Evolutionary conservation across 2,888 invertebrate species (phyloP).

Genomic region (Drosophila robusta): DNA sequence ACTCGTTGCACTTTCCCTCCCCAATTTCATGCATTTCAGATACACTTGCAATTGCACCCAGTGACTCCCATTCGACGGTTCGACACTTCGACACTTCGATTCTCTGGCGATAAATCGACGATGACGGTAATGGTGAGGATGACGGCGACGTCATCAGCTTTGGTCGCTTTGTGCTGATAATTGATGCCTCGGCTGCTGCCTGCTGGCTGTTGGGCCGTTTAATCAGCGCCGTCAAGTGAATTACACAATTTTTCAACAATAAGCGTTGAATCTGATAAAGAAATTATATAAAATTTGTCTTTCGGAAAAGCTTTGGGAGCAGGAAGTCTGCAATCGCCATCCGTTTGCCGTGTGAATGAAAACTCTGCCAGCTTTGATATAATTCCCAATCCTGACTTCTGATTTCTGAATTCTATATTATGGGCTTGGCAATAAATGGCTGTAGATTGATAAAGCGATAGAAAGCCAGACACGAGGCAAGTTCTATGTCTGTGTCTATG

Average conservation of each 20-base stretch:
- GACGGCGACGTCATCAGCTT: slow-evolving; percentile 47
- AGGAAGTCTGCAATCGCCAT: slow-evolving; percentile 73
- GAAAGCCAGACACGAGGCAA: slow-evolving; percentile 30
- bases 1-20: slow-evolving; percentile 67
- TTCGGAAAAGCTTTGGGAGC: slow-evolving; percentile 63
- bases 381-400: slow-evolving; percentile 30
- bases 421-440: slow-evolving; percentile 17
- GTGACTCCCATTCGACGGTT: slow-evolving; percentile 30
- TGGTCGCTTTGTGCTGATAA: slow-evolving; percentile 69
- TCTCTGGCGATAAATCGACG: slow-evolving; percentile 49
- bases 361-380: slow-evolving; percentile 28
- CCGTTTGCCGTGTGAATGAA: slow-evolving; percentile 66
- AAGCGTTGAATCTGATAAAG: slow-evolving; percentile 65
- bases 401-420: slow-evolving; percentile 20
- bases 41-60: slow-evolving; percentile 62
- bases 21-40: slow-evolving; percentile 60
- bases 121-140: slow-evolving; percentile 20
- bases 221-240: slow-evolving; percentile 65
- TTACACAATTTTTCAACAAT: slow-evolving; percentile 73
- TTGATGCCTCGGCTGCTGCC: slow-evolving; percentile 55
- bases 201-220: slow-evolving; percentile 29
- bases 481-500: neutral
- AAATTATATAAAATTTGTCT: slow-evolving; percentile 74
- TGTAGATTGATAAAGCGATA: slow-evolving; percentile 58
- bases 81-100: slow-evolving; percentile 26